Base-by-base conservation (phyloP, 2,888 invertebrate species). In the Agrotis clavis region DNA sequence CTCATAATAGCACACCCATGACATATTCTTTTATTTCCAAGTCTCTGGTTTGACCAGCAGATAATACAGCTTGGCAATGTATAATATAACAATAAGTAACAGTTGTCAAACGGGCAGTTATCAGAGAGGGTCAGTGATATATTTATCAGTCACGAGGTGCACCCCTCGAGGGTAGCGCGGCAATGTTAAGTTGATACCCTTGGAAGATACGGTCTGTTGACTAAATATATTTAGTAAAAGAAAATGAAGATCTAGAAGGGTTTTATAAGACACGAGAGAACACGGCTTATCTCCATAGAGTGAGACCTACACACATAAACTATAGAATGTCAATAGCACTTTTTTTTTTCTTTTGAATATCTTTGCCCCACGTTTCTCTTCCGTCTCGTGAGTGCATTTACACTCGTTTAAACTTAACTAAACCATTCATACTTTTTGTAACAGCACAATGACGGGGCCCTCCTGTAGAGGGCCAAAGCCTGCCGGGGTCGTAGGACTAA, bases 11-110 rank as follows among this genome's bases (percentile, higher is more conserved):
- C 6, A n/a, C 2, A 54, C 11, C 9, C 21, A 47, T 79, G 18
- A 74, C 90, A 62, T 63, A 79, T 89, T 86, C 81, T 82, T 69
- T 54, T 35, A 7, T 64, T 61, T 47, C 19, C 11, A 54, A 4
- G 47, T 65, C 84, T 80, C 72, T 67, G 56, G 56, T 72, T 65
- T 59, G 77, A 68, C 21, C 79, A 81, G 70, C 18, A 71, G 54
- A 80, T 87, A 90, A 89, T 89, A 88, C 88, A 84, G 84, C 77
- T 85, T 78, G 81, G 77, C 79, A 76, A 77, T 81, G 88, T 86
- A 90, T 90, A 91, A 89, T 90, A 89, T 60, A 70, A 85, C 87
- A 83, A 90, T 90, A 90, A 88, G 86, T 90, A 87, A 88, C 85
- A 70, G 65, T 70, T 81, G 86, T 88, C 88, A 88, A 85, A 82